Evolutionary conservation across 2,113 vertebrate species (phyloP).

Genomic region (Elanus axillaris): DNA sequence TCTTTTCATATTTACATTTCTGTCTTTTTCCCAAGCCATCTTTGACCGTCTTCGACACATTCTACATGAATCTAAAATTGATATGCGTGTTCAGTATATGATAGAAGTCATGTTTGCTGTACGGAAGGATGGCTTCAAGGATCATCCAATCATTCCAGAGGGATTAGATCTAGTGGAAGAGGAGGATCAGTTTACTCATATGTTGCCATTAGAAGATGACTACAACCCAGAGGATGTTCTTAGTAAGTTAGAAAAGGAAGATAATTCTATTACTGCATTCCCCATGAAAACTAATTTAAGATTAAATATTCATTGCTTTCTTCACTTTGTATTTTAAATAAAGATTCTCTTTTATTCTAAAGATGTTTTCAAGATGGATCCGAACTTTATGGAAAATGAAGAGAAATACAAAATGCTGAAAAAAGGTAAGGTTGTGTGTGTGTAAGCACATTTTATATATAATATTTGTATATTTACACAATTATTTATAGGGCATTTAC

Average conservation of each 20-base stretch:
- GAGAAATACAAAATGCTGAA: slow-evolving; percentile 95
- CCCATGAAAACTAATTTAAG: neutral
- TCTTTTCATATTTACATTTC: neutral
- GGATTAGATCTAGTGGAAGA: slow-evolving; percentile 96
- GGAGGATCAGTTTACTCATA: slow-evolving; percentile 97
- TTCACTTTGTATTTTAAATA: neutral
- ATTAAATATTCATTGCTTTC: neutral
- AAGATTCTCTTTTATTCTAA: slow-evolving; percentile 26
- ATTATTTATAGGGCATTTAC: neutral
- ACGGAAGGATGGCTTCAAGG: slow-evolving; percentile 96
- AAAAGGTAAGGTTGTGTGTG: slow-evolving; percentile 74
- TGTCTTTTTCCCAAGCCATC: slow-evolving; percentile 80
- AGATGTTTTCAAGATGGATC: slow-evolving; percentile 99
- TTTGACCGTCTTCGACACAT: slow-evolving; percentile 97
- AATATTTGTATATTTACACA: neutral
- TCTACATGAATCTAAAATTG: slow-evolving; percentile 95
- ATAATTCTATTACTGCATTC: neutral
- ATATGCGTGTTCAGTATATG: slow-evolving; percentile 99
- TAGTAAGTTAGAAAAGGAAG: slow-evolving; percentile 75
- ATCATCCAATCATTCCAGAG: slow-evolving; percentile 88
- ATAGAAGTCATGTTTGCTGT: slow-evolving; percentile 99
- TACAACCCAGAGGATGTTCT: slow-evolving; percentile 92
- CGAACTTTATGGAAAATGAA: slow-evolving; percentile 93
- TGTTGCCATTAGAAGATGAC: slow-evolving; percentile 96
- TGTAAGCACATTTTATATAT: neutral